Conservation (phyloP, 2,888 invertebrate genomes). For the Gymnoscelis rufifasciata region DNA sequence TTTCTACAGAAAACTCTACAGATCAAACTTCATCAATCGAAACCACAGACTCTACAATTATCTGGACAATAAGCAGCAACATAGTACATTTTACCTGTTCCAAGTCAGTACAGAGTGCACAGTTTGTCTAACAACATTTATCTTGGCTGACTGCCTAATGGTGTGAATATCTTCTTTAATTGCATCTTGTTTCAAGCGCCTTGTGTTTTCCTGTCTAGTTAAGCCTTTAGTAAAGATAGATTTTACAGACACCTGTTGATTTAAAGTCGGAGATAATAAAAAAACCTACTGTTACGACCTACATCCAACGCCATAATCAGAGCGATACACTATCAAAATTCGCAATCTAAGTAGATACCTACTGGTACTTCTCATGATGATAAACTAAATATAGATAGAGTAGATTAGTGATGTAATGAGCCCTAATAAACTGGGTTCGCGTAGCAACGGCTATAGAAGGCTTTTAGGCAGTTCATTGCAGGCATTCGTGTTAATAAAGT, state of each 20-base stretch:
- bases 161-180: constrained; percentile 11
- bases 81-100: not conserved
- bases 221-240: too few relatives aligned
- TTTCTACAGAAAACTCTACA: too few relatives aligned
- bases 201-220: not conserved
- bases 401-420: constrained; percentile 9
- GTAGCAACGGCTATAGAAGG: constrained; percentile 10
- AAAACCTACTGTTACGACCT: too few relatives aligned
- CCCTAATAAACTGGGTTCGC: constrained; percentile 12
- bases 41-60: too few relatives aligned
- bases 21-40: too few relatives aligned
- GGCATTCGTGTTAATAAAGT: constrained; percentile 5
- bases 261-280: too few relatives aligned
- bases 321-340: constrained; percentile 10
- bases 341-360: constrained; percentile 8
- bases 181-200: constrained; percentile 2
- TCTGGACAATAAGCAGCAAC: too few relatives aligned
- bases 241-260: too few relatives aligned
- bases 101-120: not conserved
- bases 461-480: constrained; percentile 14
- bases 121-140: not conserved
- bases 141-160: constrained; percentile 14
- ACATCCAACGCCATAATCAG: not conserved
- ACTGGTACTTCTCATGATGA: not conserved
- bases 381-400: constrained; percentile 10